Evolutionary conservation across 1,140 invertebrate species (phyloP), one percentile per base, ranked within the genome.

Genomic region (Drosophila orosa): DNA sequence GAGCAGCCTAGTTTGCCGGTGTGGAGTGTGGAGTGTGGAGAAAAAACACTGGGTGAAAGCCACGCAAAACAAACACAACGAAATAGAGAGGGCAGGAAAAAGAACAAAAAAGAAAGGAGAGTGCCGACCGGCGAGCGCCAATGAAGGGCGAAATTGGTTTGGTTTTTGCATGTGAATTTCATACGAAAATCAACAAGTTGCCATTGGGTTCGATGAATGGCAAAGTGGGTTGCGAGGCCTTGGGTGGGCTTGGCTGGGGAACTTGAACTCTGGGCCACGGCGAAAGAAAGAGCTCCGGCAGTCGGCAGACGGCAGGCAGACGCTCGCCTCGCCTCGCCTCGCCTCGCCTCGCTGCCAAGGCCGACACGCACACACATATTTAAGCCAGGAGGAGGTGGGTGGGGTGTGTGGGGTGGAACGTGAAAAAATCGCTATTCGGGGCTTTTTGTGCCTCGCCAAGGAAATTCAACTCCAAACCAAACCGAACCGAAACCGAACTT

Each of bases 91-190:
- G 31, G 25, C 27, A 35, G 29, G 40, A 40, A 33, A 31, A 19
- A n/a, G 19, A 40, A 25, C 15, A 17, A 15, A 47, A 68, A 76
- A 39, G 31, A 45, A 77, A 76, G 58, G 56, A 57, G 62, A 71
- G 19, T 54, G 37, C 50, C 63, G 63, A 47, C 50, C 47, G 65
- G 65, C 48, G 52, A 61, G 52, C 74, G 63, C 56, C 74, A 77
- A 77, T 77, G 74, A 77, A 77, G 74, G 74, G 74, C 74, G 65
- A 77, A 77, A 77, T 77, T 69, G 74, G 63, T 69, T 77, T 69
- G 74, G 74, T 77, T 77, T 77, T 77, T 77, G 74, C 74, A 77
- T 77, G 74, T 77, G 74, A 62, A 77, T 62, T 77, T 62, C 74
- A 62, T 77, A 77, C 74, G 47, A 77, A 75, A 62, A 69, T 77